These are phyloP conservation scores for Cinclus cinclus DNA, from an alignment of 2,113 vertebrate species.

Conservation along the genomic window DNA sequence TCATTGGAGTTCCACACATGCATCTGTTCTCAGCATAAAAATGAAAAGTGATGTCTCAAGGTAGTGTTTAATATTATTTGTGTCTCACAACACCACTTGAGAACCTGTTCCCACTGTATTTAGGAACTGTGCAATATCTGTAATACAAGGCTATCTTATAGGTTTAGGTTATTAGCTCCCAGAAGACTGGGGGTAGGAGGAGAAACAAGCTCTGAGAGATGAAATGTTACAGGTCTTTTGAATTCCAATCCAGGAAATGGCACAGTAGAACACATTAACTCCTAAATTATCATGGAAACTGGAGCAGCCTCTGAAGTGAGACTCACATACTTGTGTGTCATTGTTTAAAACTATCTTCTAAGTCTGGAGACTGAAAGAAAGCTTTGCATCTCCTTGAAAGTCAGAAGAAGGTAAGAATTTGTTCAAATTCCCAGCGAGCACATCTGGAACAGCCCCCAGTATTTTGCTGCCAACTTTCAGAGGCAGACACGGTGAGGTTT, in stretches of 20 bases:
- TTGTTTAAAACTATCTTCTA: neutral
- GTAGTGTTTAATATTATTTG: neutral
- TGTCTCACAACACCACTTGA: neutral
- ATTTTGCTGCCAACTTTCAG: neutral
- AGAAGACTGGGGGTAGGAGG: neutral
- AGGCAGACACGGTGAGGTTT: neutral
- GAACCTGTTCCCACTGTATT: neutral
- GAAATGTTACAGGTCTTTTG: neutral
- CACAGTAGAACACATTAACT: neutral
- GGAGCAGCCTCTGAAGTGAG: neutral
- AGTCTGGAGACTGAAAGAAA: neutral
- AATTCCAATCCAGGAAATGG: neutral
- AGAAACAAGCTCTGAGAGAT: neutral
- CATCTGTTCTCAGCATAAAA: neutral
- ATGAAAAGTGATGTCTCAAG: neutral
- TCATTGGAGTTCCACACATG: neutral
- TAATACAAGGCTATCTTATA: neutral
- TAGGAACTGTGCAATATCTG: neutral
- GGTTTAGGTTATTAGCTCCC: neutral
- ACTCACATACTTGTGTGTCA: rapidly evolving
- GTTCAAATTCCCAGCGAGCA: neutral
- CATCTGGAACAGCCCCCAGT: neutral
- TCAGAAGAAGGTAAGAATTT: neutral
- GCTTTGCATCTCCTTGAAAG: neutral
- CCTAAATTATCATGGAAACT: neutral